Evolutionary conservation across 1,140 invertebrate species (phyloP).

Genomic region (Microplitis demolitor): DNA sequence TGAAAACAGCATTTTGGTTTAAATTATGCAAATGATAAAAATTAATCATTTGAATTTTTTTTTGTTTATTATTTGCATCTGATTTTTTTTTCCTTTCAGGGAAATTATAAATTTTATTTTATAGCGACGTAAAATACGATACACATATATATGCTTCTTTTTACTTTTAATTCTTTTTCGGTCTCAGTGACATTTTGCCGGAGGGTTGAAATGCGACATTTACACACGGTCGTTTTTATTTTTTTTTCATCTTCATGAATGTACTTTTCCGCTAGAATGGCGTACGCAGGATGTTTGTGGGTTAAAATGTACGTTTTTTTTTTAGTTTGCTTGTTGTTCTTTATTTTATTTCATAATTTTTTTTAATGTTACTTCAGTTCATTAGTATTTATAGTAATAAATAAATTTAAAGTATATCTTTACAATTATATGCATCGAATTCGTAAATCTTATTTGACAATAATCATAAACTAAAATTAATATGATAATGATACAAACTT

Average conservation of each 20-base stretch:
- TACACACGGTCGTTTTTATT: neutral
- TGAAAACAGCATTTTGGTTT: no score
- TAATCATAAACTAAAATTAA: no score
- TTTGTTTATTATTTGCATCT: neutral
- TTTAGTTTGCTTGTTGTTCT: neutral
- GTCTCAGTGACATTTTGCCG: slow-evolving; percentile 3
- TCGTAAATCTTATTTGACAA: no score
- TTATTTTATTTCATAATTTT: neutral
- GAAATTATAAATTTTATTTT: neutral
- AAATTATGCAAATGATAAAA: no score
- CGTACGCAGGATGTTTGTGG: neutral
- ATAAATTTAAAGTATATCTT: no score
- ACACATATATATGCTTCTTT: no score
- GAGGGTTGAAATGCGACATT: slow-evolving; percentile 21
- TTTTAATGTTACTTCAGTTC: no score
- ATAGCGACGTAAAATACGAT: no score
- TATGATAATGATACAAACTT: no score
- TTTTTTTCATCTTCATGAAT: slow-evolving; percentile 1
- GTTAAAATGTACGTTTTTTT: neutral
- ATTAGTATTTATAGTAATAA: no score
- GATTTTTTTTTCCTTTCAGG: neutral
- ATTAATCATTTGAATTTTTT: neutral
- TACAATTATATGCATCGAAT: no score
- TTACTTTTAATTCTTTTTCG: neutral
- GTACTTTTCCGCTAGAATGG: neutral